Evolutionary conservation across 2,888 invertebrate species (phyloP), one percentile per base, ranked within the genome.

Genomic region (Abrostola triplasia): DNA sequence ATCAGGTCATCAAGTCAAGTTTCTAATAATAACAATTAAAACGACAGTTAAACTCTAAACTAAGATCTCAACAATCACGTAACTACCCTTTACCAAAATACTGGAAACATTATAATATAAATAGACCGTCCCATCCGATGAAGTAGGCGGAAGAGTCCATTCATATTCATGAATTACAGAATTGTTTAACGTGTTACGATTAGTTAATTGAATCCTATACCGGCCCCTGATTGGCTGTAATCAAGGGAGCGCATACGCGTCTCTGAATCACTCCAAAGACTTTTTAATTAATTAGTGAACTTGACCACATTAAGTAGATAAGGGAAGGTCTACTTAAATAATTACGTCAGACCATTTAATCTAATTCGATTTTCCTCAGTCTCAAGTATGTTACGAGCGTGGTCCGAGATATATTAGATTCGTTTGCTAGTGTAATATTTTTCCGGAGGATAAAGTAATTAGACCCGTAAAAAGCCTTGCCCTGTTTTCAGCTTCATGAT

Each of bases 211-310:
- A 69, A 70, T 70, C 64, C 38, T 49, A 52, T 63, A 58, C 48
- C 58, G 61, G 24, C 37, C 65, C 37, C 64, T 66, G 64, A 76
- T 76, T 70, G 66, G 70, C 50, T 47, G 51, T 72, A 74, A 79
- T 67, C 69, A 67, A 70, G 57, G 24, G 48, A 60, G 37, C 64
- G 67, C 68, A 63, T 65, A 40, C 61, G 64, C 47, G 50, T 60
- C 59, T 35, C 53, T 56, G 57, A 67, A 68, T 56, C 59, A 52
- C 52, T 6, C n/a, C 64, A 40, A 61, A 71, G 63, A 71, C 49
- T 78, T 78, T 77, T 76, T 71, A 80, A 80, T 80, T 78, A 80
- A 80, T 78, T 76, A 73, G 68, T 59, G 55, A 68, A 66, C 54
- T 69, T 72, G 68, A 67, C 73, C 73, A 70, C 62, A 69, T 69